Conservation (phyloP, 2,888 invertebrate species). For the Strigamia maritima region DNA sequence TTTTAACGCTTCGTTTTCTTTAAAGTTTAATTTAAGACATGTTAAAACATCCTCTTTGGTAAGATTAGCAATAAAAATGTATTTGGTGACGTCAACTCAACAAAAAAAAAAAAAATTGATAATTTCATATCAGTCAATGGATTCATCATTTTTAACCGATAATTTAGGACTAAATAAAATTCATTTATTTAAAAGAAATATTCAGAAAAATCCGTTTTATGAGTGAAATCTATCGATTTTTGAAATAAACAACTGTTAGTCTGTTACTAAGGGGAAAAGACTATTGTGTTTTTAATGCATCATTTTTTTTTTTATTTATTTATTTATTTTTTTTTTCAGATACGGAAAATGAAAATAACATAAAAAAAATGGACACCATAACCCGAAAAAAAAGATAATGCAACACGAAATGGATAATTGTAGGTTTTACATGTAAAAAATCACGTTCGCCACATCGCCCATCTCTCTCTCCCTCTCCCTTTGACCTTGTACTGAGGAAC, state of each 20-base stretch:
- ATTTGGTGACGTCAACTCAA: neutral
- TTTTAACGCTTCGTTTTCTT: neutral
- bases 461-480: neutral
- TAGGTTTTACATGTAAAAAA: neutral
- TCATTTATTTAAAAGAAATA: too few relatives aligned
- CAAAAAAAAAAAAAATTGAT: neutral
- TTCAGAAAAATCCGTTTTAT: neutral
- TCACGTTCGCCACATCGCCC: neutral
- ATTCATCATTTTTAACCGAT: neutral
- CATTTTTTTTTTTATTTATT: neutral
- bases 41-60: neutral
- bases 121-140: neutral
- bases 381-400: neutral
- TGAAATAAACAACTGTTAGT: neutral
- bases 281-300: neutral
- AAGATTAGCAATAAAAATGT: neutral
- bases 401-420: neutral
- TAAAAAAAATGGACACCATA: neutral
- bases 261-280: neutral
- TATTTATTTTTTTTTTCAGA: neutral
- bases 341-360: neutral
- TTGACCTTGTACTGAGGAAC: neutral
- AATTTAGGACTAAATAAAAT: too few relatives aligned
- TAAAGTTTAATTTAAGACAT: neutral
- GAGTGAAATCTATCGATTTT: neutral